A percentile compares a stretch with the other conserved stretches of the same genome.
Evolutionary conservation across 2,113 vertebrate species (phyloP).

Genomic region (Myrmecobius fasciatus): DNA sequence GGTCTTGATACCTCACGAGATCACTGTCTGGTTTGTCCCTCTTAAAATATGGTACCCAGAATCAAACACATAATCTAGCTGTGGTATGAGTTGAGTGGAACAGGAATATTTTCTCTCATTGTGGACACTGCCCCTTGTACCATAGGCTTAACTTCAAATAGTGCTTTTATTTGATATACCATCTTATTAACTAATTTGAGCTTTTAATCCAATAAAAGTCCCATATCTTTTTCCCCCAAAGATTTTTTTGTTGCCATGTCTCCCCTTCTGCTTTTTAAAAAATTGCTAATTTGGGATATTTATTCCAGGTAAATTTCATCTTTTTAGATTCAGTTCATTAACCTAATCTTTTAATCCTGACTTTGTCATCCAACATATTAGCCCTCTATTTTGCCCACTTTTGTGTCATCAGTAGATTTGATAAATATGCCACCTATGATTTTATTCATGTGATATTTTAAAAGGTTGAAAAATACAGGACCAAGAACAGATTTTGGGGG

Average conservation of each 20-base stretch:
- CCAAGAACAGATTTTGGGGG: not conserved
- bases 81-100: not conserved
- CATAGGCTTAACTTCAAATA: not conserved
- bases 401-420: not conserved
- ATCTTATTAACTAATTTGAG: not conserved
- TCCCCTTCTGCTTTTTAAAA: not conserved
- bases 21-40: not conserved
- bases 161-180: not conserved
- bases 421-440: not conserved
- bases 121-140: not conserved
- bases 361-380: not conserved
- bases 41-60: not conserved
- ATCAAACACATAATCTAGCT: not conserved
- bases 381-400: not conserved
- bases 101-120: not conserved
- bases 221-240: not conserved
- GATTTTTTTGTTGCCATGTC: not conserved
- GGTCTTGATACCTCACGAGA: not conserved
- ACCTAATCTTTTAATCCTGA: not conserved
- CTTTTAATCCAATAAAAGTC: not conserved
- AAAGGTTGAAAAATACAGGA: not conserved
- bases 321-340: not conserved
- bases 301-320: not conserved
- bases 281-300: not conserved
- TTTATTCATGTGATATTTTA: not conserved